A percentile compares a stretch with the other conserved stretches of the same genome.
Evolutionary conservation across 2,113 vertebrate species (phyloP).

Genomic region (Miniopterus natalensis): DNA sequence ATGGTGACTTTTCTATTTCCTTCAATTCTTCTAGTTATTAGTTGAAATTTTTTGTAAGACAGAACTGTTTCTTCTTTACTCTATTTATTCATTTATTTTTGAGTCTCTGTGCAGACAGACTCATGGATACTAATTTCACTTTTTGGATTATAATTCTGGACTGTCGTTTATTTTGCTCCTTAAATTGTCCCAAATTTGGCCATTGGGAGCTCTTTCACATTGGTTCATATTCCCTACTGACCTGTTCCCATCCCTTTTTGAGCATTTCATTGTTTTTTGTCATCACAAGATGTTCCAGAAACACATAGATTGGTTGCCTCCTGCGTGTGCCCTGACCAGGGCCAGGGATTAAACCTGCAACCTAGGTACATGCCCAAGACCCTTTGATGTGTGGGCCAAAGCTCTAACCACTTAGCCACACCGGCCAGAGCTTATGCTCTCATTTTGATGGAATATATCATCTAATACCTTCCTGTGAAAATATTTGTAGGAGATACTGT

Average conservation of each 20-base stretch:
- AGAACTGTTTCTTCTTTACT: background rate
- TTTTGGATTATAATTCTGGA: background rate
- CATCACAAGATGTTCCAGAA: background rate
- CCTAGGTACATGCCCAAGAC: too few relatives aligned
- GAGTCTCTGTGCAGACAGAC: background rate
- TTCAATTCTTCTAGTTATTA: background rate
- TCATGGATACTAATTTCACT: background rate
- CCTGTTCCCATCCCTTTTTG: background rate
- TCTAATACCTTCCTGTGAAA: background rate
- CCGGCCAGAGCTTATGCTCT: background rate
- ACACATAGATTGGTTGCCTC: too few relatives aligned
- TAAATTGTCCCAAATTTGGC: background rate
- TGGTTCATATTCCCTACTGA: background rate
- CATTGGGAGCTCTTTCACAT: background rate
- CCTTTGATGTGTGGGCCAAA: too few relatives aligned
- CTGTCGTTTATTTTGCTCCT: background rate
- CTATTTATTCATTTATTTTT: background rate
- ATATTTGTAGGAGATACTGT: background rate
- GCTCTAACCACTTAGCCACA: too few relatives aligned
- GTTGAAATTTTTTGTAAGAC: background rate
- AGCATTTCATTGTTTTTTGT: background rate
- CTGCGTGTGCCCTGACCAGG: too few relatives aligned
- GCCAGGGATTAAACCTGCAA: too few relatives aligned
- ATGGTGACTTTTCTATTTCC: background rate
- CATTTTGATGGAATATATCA: background rate